Evolutionary conservation across 2,113 vertebrate genomes (phyloP).

Genomic region (Aptenodytes patagonicus): DNA sequence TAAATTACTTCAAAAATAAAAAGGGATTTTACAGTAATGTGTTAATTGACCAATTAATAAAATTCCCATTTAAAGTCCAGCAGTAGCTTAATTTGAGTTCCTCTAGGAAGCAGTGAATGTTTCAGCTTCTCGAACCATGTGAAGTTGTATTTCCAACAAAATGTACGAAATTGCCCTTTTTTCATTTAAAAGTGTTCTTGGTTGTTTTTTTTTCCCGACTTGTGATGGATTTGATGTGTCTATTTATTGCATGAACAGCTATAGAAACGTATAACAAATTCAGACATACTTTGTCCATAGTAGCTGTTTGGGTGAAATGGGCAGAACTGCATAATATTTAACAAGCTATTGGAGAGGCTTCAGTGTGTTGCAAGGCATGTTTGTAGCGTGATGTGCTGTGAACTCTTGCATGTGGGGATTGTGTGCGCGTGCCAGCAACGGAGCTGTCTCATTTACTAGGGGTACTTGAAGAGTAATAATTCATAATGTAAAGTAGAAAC

Average conservation of each 20-base stretch:
- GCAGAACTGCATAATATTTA: not conserved
- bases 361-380: not conserved
- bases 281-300: not conserved
- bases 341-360: not conserved
- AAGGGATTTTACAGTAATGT: not conserved
- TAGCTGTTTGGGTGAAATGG: not conserved
- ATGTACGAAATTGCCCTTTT: not conserved
- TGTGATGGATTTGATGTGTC: not conserved
- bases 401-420: not conserved
- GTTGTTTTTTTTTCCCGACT: accelerated
- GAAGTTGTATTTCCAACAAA: not conserved
- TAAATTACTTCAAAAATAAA: not conserved
- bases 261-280: not conserved
- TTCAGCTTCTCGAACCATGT: not conserved
- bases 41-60: not conserved
- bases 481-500: not conserved
- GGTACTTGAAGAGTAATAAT: not conserved
- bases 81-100: not conserved
- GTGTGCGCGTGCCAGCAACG: not conserved
- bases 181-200: not conserved
- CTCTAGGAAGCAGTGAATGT: not conserved
- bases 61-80: not conserved
- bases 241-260: not conserved
- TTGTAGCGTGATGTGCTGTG: not conserved
- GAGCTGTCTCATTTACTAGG: not conserved